Base-by-base conservation (phyloP, 2,797 vertebrate species). In the Loris lydekkerianus region DNA sequence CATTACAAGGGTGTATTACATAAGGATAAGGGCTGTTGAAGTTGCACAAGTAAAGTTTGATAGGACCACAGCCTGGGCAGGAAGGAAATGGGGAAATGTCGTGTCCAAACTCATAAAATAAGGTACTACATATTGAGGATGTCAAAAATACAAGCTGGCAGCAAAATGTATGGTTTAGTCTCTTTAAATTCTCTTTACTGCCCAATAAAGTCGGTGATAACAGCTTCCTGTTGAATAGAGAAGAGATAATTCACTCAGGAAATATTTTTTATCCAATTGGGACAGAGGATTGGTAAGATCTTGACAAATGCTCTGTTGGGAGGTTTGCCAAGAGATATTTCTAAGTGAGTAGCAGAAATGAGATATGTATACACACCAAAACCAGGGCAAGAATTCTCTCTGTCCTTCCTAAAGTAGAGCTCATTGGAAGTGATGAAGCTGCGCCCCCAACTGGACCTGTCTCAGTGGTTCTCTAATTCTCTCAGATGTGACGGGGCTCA, bases 191-290 rank as follows among this genome's bases (percentile, higher is more conserved):
- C 58, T 95, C 25, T 95, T 81, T 92, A 89, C 46, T 34, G 82
- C 43, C 23, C 29, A 96, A 65, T 97, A 94, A 94, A 97, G 89
- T 0, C 82, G 18, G 7, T 77, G 27, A 18, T 3, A 86, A 65
- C 96, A 95, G 86, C 9, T 29, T 97, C 34, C 34, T 72, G 0
- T 29, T 95, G 49, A 93, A 93, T 70, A 81, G 1, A 77, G 86
- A 95, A 73, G 92, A 97, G 96, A 93, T 86, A 91, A 69, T 14
- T 58, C 69, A 95, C 10, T 95, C 29, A 94, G 95, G 60, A 96
- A 91, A 84, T 84, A 37, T 18, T 93, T 76, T 17, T 84, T 86
- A 23, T 76, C 86, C 96, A 87, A 27, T 8, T 20, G 3, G 9
- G 4, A 77, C 76, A 49, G 0, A 40, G 72, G n/a, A 91, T 95